Base-by-base conservation (phyloP, 2,888 invertebrate genomes). In the Drosophila gaucha region DNA sequence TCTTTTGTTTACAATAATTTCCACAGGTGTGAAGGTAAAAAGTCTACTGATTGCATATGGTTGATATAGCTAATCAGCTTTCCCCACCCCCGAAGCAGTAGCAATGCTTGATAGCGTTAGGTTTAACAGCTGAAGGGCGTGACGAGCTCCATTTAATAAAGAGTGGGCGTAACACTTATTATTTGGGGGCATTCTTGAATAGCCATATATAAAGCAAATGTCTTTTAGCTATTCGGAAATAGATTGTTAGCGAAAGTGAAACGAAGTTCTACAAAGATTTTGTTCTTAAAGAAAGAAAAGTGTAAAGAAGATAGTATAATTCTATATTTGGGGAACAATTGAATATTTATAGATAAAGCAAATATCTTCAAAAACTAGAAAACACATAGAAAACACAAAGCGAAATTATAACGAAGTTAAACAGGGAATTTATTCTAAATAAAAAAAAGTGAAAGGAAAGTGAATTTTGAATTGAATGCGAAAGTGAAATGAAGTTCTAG, bases 21-120 rank as follows among this genome's bases (percentile, higher is more conserved):
- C 50, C 50, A 44, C 49, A 76, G 80, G 65, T 67, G 67, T 57
- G 58, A 68, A 68, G 43, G 22, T 36, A 56, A 65, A 47, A 44
- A 60, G 33, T 30, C 62, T 55, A 22, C 52, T 33, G 56, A 66
- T 71, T 56, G 39, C 43, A 38, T 33, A 20, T n/a, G 33, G 24
- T 6, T 14, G 38, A 30, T 28, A 50, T 20, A n/a, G 36, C 36
- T 50, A 38, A 50, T 30, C 50, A 51, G 28, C 39, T 18, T n/a
- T n/a, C n/a, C n/a, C n/a, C n/a, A n/a, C n/a, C n/a, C n/a, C n/a
- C n/a, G n/a, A n/a, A n/a, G 14, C 24, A 31, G n/a, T 31, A 50
- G 51, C 24, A 20, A 35, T 10, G 20, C 1, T 20, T 38, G 41
- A 41, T 55, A 51, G 20, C 16, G 35, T 51, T 16, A 39, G 36